Evolutionary conservation across 1,140 invertebrate species (phyloP), one percentile per base, ranked within the genome.

Genomic region (Zaprionus tsacasi): DNA sequence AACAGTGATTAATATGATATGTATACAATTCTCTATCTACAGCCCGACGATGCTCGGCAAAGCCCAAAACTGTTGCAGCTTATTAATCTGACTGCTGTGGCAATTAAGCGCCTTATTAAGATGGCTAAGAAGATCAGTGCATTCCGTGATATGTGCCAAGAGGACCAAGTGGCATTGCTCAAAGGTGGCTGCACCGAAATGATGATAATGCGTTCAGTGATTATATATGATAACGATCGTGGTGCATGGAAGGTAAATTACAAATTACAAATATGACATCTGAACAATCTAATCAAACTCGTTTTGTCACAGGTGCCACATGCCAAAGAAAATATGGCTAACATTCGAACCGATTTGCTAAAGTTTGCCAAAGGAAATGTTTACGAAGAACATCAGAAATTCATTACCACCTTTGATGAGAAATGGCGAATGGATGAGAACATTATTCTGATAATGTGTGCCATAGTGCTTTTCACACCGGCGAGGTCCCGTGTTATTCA

Each of bases 81-180:
- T 6, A 97, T 98, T 56, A 98, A 98, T 93, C 94, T 99, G 85
- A 98, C 97, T 1, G 97, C 98, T 3, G 95, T 98, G 65, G 97
- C 97, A 3, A 98, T 99, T 75, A 93, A 97, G 64, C 93, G 98
- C 40, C 93, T 99, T 21, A 98, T 98, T 79, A 97, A 98, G 92
- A 98, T 98, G 96, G 96, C 97, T 0, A 98, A 98, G 85, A 97
- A 97, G 92, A 97, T 98, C 40, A 96, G 95, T 77, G 96, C 95
- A 25, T 98, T 98, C 91, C 97, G 96, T 92, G 97, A 96, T 85
- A 96, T 98, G 95, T 98, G 97, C 83, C 96, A 98, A 88, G 96
- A 97, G 81, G 97, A 98, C 93, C 97, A 98, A 93, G 95, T 98
- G 52, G 96, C 97, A 15, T 93, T 98, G 12, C 92, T 98, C 0